Conservation (phyloP, 35 echinoderm and acorn worm species). For the Patiria miniata region DNA sequence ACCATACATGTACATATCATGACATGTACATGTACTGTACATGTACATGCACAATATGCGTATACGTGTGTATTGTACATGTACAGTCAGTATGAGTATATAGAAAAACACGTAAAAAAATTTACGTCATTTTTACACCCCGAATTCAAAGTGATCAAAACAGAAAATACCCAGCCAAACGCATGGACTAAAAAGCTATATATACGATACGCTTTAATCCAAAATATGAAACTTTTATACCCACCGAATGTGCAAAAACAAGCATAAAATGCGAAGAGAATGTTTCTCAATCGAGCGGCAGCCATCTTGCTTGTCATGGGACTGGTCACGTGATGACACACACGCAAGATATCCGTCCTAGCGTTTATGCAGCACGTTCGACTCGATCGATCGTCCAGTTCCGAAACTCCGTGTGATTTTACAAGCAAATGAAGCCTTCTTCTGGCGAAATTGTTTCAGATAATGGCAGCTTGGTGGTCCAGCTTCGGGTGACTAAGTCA, state of each 20-base stretch:
- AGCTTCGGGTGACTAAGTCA: neutral
- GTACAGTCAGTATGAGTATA: no score
- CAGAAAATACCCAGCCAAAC: neutral
- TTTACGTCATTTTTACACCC: neutral
- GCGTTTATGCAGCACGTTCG: neutral
- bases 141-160: neutral
- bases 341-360: neutral
- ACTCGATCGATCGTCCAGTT: neutral
- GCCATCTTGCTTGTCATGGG: slow-evolving; percentile 32
- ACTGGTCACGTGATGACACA: slow-evolving; percentile 14
- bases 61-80: no score
- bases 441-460: neutral
- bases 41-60: no score
- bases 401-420: neutral
- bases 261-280: neutral
- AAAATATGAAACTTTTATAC: neutral
- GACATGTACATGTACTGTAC: no score
- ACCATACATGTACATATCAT: no score
- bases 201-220: neutral
- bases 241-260: slow-evolving; percentile 27
- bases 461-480: neutral
- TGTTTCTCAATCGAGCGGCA: neutral
- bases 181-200: neutral
- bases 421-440: neutral
- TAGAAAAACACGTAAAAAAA: no score